Conservation (phyloP, 1,140 invertebrate genomes). For the Heterodera schachtii region DNA sequence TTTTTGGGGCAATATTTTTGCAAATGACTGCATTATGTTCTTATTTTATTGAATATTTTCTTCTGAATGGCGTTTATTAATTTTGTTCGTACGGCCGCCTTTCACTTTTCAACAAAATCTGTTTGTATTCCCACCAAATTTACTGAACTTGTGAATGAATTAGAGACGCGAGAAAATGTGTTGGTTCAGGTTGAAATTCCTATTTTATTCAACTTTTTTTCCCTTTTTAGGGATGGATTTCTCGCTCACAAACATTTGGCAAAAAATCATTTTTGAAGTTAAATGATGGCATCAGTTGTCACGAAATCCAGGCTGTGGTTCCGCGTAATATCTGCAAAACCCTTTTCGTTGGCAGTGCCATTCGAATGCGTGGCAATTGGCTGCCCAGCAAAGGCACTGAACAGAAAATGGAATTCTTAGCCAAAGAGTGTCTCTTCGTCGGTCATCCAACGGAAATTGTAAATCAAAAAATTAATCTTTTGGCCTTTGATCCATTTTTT, state of each 20-base stretch:
- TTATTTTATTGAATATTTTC: too few species aligned
- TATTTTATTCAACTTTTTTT: neutral
- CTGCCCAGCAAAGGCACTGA: constrained; percentile 46
- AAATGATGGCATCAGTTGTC: constrained; percentile 35
- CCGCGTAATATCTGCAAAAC: constrained; percentile 34
- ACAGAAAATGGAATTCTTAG: constrained; percentile 55
- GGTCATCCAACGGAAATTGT: constrained; percentile 33
- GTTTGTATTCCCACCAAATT: neutral
- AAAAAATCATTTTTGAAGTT: constrained; percentile 50
- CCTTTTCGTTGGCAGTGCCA: constrained; percentile 47
- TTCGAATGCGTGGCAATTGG: constrained; percentile 51
- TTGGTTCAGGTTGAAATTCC: neutral
- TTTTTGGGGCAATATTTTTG: too few species aligned
- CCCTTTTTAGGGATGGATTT: constrained; percentile 49
- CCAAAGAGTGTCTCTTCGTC: constrained; percentile 35
- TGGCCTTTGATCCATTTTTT: constrained; percentile 31
- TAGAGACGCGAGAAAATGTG: neutral
- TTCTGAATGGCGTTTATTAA: neutral
- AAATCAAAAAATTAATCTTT: neutral
- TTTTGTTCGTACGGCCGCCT: neutral
- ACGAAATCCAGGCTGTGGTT: constrained; percentile 52
- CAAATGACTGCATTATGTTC: too few species aligned
- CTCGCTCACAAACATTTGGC: constrained; percentile 42
- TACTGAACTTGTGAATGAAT: neutral
- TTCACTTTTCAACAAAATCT: neutral